Conservation (phyloP, 1,140 invertebrate species). For the honey bee (Apis mellifera) region DNA sequence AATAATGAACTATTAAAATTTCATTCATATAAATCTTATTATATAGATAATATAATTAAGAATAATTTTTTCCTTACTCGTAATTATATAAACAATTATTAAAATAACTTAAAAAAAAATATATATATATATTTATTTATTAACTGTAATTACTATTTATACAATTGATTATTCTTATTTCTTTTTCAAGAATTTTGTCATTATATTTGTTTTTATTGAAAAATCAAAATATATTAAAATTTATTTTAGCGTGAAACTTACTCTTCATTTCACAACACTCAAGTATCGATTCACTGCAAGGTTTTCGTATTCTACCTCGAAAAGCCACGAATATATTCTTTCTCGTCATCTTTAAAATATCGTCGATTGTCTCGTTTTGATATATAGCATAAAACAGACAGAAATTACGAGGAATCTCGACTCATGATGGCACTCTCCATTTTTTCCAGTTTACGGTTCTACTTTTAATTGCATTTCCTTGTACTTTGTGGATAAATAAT, state of each 20-base stretch:
- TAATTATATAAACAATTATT: too few relatives aligned
- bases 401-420: background rate
- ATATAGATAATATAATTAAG: too few relatives aligned
- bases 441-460: background rate
- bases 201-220: background rate
- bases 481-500: background rate
- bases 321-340: background rate
- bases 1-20: too few relatives aligned
- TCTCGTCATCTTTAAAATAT: background rate
- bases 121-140: background rate
- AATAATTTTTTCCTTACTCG: too few relatives aligned
- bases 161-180: background rate
- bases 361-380: background rate
- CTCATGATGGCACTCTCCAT: background rate
- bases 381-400: background rate
- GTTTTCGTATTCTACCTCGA: background rate
- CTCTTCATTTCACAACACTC: background rate
- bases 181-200: background rate
- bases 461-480: background rate
- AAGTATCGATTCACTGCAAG: background rate
- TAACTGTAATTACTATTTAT: background rate
- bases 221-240: background rate
- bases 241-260: background rate
- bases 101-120: too few relatives aligned
- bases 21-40: too few relatives aligned